Conservation (phyloP, 2,113 vertebrate species). For the Psittacara wagleri region DNA sequence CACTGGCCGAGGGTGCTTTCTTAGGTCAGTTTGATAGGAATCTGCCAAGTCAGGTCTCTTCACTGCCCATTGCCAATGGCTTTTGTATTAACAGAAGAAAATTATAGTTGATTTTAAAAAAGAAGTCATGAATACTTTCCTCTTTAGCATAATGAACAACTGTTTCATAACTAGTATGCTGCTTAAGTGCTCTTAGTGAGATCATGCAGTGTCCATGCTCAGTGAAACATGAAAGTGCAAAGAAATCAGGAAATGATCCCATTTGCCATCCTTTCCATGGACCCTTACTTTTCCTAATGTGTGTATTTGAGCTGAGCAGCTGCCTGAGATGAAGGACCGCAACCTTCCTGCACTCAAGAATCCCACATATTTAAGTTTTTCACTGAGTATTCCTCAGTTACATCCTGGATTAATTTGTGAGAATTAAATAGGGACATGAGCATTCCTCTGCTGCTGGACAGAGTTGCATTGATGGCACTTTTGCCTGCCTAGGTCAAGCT, state of each 20-base stretch:
- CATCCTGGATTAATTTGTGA: not conserved
- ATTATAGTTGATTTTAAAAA: not conserved
- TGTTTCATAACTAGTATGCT: not conserved
- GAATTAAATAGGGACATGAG: not conserved
- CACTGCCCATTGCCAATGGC: not conserved
- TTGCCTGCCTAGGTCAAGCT: not conserved
- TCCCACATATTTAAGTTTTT: not conserved
- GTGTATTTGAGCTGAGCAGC: not conserved
- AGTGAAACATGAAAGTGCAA: not conserved
- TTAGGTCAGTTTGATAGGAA: not conserved
- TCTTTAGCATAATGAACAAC: not conserved
- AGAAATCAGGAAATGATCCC: not conserved
- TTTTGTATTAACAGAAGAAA: not conserved
- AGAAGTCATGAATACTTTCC: not conserved
- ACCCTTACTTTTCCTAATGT: not conserved
- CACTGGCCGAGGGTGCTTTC: not conserved
- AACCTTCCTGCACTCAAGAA: not conserved
- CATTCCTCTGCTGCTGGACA: not conserved
- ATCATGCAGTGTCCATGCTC: not conserved
- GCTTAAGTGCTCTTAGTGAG: not conserved
- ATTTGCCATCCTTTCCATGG: not conserved
- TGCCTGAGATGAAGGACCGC: not conserved
- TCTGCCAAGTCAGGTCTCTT: not conserved
- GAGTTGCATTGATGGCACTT: accelerated
- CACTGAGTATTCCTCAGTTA: not conserved